These are phyloP conservation scores for Isurus oxyrinchus DNA, from an alignment of 2,113 vertebrate species.

Conservation along the genomic window DNA sequence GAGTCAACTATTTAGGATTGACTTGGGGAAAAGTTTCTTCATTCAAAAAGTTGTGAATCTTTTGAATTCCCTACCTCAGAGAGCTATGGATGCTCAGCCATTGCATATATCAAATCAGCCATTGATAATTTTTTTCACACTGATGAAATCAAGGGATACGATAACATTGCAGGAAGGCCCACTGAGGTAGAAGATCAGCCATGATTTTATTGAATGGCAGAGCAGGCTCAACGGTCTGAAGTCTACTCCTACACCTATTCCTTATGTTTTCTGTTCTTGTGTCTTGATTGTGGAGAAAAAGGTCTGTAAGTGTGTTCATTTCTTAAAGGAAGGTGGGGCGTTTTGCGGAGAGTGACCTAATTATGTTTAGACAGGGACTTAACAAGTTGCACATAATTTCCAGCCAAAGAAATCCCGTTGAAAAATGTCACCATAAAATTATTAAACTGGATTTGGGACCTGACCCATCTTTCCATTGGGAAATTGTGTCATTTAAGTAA, in stretches of 20 bases:
- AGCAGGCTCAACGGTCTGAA: neutral
- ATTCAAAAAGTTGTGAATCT: too few relatives aligned
- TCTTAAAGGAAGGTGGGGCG: neutral
- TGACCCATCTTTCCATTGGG: neutral
- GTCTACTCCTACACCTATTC: too few relatives aligned
- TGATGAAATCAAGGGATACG: too few relatives aligned
- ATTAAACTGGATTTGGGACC: neutral
- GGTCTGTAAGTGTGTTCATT: neutral
- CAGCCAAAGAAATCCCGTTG: neutral
- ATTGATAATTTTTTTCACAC: too few relatives aligned
- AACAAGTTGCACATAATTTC: neutral
- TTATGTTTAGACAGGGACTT: neutral
- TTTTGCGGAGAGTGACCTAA: neutral
- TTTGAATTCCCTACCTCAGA: too few relatives aligned
- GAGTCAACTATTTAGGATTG: too few relatives aligned
- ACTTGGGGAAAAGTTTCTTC: too few relatives aligned
- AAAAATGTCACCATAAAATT: neutral
- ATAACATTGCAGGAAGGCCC: too few relatives aligned
- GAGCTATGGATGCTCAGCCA: too few relatives aligned
- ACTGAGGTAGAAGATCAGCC: neutral
- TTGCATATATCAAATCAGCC: too few relatives aligned
- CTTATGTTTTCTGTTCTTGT: neutral
- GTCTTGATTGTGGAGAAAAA: neutral
- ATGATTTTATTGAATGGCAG: neutral
- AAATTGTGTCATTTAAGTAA: neutral